These are phyloP conservation scores for Gasterosteus aculeatus DNA, from an alignment of 2,113 vertebrate species.

Conservation along the genomic window DNA sequence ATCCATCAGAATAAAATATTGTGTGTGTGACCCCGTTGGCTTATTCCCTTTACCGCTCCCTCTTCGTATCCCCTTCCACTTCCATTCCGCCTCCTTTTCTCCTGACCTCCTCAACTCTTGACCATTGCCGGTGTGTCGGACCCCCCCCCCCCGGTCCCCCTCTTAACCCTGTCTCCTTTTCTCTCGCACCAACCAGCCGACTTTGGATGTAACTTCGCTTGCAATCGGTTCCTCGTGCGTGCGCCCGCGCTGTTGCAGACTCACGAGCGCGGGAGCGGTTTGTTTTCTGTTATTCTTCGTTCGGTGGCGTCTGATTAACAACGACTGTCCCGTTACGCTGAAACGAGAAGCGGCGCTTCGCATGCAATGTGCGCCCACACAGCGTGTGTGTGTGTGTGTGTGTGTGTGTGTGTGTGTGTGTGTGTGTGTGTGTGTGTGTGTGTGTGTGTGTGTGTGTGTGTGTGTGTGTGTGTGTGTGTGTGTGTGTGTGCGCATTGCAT, in stretches of 20 bases:
- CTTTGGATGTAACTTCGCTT: constrained; percentile 40
- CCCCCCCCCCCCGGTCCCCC: not conserved
- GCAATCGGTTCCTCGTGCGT: not conserved
- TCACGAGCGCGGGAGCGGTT: constrained; percentile 12
- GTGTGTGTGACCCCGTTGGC: constrained; percentile 68
- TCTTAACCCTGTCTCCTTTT: constrained; percentile 2
- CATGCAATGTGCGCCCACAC: constrained; percentile 59
- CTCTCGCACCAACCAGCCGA: constrained; percentile 11
- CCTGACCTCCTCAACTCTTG: constrained; percentile 76
- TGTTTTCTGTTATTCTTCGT: constrained; percentile 31
- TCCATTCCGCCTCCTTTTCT: constrained; percentile 26
- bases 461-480: constrained; percentile 5
- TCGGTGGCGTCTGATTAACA: constrained; percentile 51
- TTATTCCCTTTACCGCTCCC: constrained; percentile 32
- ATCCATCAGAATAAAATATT: constrained; percentile 80
- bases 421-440: constrained; percentile 30
- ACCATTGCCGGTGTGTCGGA: constrained; percentile 82
- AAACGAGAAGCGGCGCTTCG: constrained; percentile 50
- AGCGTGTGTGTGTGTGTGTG: constrained; percentile 17
- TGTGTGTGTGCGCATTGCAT: constrained; percentile 43
- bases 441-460: constrained; percentile 3
- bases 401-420: constrained; percentile 20
- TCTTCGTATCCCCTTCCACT: constrained; percentile 39
- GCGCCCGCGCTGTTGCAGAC: not conserved
- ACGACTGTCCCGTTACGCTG: constrained; percentile 26